Evolutionary conservation across 2,888 invertebrate genomes (phyloP).

Genomic region (Entomobrya proxima): DNA sequence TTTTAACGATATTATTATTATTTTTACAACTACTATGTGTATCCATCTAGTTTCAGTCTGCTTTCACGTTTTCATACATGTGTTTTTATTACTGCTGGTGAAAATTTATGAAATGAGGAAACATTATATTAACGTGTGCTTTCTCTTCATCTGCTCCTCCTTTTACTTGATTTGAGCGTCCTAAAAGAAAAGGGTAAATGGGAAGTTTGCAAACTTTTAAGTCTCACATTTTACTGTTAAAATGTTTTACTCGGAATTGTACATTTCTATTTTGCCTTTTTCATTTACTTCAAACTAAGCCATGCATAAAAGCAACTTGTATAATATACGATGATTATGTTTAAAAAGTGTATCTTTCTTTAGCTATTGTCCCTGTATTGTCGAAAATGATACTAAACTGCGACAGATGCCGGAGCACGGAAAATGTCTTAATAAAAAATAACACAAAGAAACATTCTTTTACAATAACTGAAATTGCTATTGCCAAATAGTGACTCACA

Average conservation of each 20-base stretch:
- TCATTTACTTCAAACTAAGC: too few species aligned
- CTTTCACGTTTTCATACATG: not conserved
- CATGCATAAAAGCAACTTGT: too few species aligned
- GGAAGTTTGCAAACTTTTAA: slow-evolving; percentile 5
- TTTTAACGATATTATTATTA: slow-evolving; percentile 11
- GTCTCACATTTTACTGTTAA: not conserved
- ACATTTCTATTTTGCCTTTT: too few species aligned
- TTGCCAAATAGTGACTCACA: too few species aligned
- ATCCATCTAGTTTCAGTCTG: not conserved
- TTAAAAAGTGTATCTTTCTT: too few species aligned
- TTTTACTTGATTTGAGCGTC: slow-evolving; percentile 45
- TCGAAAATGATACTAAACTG: too few species aligned
- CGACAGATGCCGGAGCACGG: too few species aligned
- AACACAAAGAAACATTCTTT: too few species aligned
- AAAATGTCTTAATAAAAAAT: too few species aligned
- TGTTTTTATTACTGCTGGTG: slow-evolving; percentile 8
- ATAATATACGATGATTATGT: too few species aligned
- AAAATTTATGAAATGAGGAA: slow-evolving; percentile 54
- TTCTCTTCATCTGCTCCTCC: slow-evolving; percentile 38
- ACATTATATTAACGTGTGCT: slow-evolving; percentile 52
- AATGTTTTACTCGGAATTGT: not conserved
- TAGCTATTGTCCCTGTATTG: too few species aligned
- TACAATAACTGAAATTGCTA: too few species aligned
- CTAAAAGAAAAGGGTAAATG: not conserved
- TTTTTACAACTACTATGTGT: not conserved